phyloP scores from a whole-genome alignment of 2,797 vertebrate genomes.

The Coregonus ussuriensis region DNA sequence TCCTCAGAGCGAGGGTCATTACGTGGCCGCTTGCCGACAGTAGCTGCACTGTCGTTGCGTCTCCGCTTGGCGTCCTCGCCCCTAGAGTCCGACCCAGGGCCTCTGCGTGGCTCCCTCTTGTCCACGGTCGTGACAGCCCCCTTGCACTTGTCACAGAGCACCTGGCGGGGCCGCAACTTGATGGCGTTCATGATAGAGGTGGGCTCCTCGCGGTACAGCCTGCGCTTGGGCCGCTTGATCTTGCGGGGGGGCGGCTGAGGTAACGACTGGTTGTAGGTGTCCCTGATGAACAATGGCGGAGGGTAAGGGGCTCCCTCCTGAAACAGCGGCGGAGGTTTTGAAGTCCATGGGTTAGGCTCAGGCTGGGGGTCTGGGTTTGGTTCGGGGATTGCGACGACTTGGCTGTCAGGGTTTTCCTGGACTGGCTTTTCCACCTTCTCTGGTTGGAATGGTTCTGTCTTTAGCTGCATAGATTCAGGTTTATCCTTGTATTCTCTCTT shows the following conservation, averaged over 20 bases:
- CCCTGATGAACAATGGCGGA: slow-evolving; percentile 98
- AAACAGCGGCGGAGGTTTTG: slow-evolving; percentile 93
- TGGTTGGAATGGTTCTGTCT: slow-evolving; percentile 76
- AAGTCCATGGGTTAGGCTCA: slow-evolving; percentile 80
- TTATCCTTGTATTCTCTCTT: slow-evolving; percentile 88
- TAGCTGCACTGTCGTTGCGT: slow-evolving; percentile 78
- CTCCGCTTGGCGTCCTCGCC: slow-evolving; percentile 86
- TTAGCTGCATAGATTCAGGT: slow-evolving; percentile 83
- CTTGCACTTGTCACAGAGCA: slow-evolving; percentile 97
- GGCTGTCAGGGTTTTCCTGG: slow-evolving; percentile 30
- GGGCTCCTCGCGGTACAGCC: slow-evolving; percentile 95
- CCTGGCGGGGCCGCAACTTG: slow-evolving; percentile 93
- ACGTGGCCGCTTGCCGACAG: slow-evolving; percentile 84
- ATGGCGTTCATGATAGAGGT: slow-evolving; percentile 98
- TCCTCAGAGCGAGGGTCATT: slow-evolving; percentile 86
- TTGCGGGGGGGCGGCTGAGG: slow-evolving; percentile 97
- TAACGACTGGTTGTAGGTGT: slow-evolving; percentile 98
- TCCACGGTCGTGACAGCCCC: slow-evolving; percentile 85
- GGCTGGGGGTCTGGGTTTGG: slow-evolving; percentile 35
- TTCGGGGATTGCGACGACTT: slow-evolving; percentile 29
- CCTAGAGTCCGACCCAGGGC: slow-evolving; percentile 80
- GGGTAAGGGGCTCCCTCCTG: slow-evolving; percentile 96
- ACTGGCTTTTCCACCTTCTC: slow-evolving; percentile 58
- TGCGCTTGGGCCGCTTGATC: slow-evolving; percentile 93
- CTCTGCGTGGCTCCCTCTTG: slow-evolving; percentile 83